A percentile compares a stretch with the other conserved stretches of the same genome.
Conservation (phyloP, 2,797 vertebrate species). For the Urocyon cinereoargenteus region DNA sequence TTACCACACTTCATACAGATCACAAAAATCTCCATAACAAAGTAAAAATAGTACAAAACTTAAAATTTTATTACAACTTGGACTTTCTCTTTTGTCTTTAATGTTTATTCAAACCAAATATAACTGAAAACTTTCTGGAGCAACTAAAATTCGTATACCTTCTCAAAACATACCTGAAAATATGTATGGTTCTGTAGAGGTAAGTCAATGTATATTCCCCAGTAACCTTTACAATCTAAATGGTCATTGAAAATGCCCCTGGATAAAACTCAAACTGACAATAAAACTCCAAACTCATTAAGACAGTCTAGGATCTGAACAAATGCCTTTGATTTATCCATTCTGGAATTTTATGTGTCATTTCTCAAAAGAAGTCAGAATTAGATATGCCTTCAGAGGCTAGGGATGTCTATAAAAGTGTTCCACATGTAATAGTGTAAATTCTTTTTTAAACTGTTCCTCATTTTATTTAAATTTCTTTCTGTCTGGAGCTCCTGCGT, state of each 20-base stretch:
- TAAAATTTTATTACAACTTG: slow-evolving; percentile 14
- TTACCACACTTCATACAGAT: slow-evolving; percentile 10
- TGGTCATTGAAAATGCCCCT: not conserved
- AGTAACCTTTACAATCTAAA: not conserved
- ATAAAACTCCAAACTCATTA: not conserved
- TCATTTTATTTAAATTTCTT: not conserved
- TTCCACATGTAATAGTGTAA: not conserved
- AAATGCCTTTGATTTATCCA: slow-evolving; percentile 1
- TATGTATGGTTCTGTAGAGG: not conserved
- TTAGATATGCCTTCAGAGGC: not conserved
- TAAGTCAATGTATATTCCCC: not conserved
- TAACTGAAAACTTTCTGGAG: not conserved
- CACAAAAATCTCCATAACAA: slow-evolving; percentile 51
- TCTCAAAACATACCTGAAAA: not conserved
- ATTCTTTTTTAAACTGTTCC: not conserved
- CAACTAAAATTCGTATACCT: slow-evolving; percentile 18
- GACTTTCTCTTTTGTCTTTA: not conserved
- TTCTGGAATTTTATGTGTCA: not conserved
- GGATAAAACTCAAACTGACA: slow-evolving; percentile 27
- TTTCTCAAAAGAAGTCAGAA: slow-evolving; percentile 1
- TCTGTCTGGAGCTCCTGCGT: not conserved
- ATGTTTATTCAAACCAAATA: not conserved
- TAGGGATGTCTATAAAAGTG: not conserved
- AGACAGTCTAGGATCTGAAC: not conserved
- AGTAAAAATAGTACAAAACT: slow-evolving; percentile 43